A percentile compares a stretch with the other conserved stretches of the same genome.
These are phyloP conservation scores for Lordiphosa collinella DNA, from an alignment of 1,140 invertebrate species.

Conservation along the genomic window DNA sequence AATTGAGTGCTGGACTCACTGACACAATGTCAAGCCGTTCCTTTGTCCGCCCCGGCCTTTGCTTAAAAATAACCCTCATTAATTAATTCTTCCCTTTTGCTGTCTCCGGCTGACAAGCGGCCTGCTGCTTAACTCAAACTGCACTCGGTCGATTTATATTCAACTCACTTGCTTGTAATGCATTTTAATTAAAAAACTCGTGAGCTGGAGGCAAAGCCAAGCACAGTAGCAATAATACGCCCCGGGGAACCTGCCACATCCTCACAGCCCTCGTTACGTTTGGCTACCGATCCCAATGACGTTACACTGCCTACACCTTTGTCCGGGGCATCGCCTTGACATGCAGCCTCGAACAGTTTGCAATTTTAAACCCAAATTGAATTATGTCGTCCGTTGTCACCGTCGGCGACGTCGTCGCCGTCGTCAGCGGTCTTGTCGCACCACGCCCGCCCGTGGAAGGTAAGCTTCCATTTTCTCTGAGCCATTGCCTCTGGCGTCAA, in stretches of 20 bases:
- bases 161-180: conserved; percentile 37
- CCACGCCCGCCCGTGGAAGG: conserved; percentile 11
- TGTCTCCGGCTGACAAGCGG: conserved; percentile 17
- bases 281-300: conserved; percentile 4
- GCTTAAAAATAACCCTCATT: conserved; percentile 46
- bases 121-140: conserved; percentile 43
- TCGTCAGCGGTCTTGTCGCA: conserved; percentile 22
- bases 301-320: conserved; percentile 7
- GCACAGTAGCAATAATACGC: conserved; percentile 1
- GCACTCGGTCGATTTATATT: conserved; percentile 62
- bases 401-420: conserved; percentile 20
- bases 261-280: conserved; percentile 2
- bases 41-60: not conserved
- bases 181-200: conserved; percentile 69
- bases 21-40: conserved; percentile 1
- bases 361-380: conserved; percentile 76
- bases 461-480: not conserved
- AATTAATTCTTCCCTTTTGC: conserved; percentile 41
- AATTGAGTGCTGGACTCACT: conserved; percentile 8
- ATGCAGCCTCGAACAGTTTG: conserved; percentile 50
- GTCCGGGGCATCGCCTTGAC: conserved; percentile 40
- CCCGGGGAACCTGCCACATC: not conserved
- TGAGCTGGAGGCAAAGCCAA: conserved; percentile 1
- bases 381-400: conserved; percentile 38
- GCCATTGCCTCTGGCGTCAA: conserved; percentile 5